Conservation (phyloP, 2,113 vertebrate genomes). For the Solea senegalensis region DNA sequence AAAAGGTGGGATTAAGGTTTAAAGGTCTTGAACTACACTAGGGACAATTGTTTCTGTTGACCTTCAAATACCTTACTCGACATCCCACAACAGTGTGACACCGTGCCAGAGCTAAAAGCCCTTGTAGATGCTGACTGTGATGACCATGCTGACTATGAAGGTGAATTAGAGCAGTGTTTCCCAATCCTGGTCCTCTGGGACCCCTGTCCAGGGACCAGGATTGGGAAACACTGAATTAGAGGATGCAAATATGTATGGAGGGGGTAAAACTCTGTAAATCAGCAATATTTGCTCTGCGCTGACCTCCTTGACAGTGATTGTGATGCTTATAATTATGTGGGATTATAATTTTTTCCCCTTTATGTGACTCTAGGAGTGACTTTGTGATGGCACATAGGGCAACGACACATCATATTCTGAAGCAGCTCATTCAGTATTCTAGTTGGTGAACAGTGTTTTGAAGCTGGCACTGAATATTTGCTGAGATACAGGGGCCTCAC, state of each 20-base stretch:
- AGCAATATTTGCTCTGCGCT: constrained; percentile 42
- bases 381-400: background rate
- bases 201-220: no score
- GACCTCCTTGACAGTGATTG: constrained; percentile 1
- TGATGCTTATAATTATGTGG: constrained; percentile 29
- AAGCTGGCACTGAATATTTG: no score
- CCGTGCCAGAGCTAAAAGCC: constrained; percentile 44
- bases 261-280: constrained; percentile 39
- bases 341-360: background rate
- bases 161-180: background rate
- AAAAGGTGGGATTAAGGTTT: background rate
- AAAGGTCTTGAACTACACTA: background rate
- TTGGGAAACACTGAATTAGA: constrained; percentile 5
- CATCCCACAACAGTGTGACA: constrained; percentile 16
- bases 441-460: background rate
- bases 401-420: no score
- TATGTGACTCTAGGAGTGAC: background rate
- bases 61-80: constrained; percentile 14
- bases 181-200: no score
- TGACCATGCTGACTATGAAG: constrained; percentile 26
- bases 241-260: constrained; percentile 37
- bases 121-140: constrained; percentile 52
- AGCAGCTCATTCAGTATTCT: no score
- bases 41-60: constrained; percentile 23
- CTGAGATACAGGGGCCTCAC: no score